Evolutionary conservation across 2,113 vertebrate genomes (phyloP).

Genomic region (Chamaea fasciata): DNA sequence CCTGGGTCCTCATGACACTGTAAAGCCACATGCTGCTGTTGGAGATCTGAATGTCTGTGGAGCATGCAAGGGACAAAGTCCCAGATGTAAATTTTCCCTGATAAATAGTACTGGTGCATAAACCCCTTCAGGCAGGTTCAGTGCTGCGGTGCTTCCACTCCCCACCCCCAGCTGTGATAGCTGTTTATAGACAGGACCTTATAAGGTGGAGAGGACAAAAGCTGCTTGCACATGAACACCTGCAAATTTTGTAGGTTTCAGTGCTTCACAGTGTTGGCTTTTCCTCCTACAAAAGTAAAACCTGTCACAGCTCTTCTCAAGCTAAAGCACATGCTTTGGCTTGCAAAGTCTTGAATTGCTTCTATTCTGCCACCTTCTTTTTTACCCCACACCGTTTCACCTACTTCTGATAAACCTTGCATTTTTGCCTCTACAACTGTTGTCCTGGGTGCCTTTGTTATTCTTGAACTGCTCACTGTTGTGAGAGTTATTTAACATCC

Average conservation of each 20-base stretch:
- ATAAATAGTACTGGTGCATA: neutral
- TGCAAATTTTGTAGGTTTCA: neutral
- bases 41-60: neutral
- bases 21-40: neutral
- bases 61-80: neutral
- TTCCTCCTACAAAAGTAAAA: neutral
- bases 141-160: neutral
- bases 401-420: neutral
- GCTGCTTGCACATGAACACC: neutral
- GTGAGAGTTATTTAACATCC: neutral
- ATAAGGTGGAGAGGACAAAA: neutral
- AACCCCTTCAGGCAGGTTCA: neutral
- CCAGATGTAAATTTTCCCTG: neutral
- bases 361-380: neutral
- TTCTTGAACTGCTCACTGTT: neutral
- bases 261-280: neutral
- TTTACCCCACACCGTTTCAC: neutral
- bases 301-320: neutral
- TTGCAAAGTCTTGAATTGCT: neutral
- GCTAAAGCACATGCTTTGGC: neutral
- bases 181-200: neutral
- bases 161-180: neutral
- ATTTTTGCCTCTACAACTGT: neutral
- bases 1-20: accelerated
- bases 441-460: neutral